phyloP scores from a whole-genome alignment of 2,888 invertebrate genomes.

The Nephrotoma guestfalica region DNA sequence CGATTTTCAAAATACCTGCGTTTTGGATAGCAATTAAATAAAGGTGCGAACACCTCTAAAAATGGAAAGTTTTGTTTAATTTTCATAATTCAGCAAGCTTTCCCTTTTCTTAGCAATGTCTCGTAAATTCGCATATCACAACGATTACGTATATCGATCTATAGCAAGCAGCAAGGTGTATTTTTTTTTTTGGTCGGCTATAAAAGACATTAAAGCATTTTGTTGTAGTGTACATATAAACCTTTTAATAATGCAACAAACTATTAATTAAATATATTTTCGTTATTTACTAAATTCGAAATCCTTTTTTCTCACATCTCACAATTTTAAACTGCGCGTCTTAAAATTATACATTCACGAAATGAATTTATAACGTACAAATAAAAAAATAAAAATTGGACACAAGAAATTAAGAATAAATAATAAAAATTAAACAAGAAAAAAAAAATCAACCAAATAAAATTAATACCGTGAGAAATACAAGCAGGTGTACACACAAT shows the following conservation, averaged over 20 bases:
- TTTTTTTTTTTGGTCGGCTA: no score
- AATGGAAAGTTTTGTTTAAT: background rate
- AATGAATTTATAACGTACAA: background rate
- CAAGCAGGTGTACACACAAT: conserved; percentile 3
- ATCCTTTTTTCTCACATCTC: background rate
- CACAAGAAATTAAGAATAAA: conserved; percentile 1
- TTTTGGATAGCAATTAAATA: no score
- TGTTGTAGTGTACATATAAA: no score
- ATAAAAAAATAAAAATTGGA: background rate
- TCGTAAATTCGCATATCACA: background rate
- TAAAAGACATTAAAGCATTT: no score
- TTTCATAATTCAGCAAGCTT: background rate
- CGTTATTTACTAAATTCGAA: background rate
- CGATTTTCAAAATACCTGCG: no score
- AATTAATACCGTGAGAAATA: conserved; percentile 5
- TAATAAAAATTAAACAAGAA: background rate
- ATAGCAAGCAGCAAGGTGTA: no score
- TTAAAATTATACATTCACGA: background rate
- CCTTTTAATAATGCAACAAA: background rate
- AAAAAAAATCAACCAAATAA: background rate
- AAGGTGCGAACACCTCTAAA: background rate
- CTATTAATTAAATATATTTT: background rate
- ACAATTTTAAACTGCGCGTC: background rate
- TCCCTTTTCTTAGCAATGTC: background rate
- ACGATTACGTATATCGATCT: background rate